Base-by-base conservation (phyloP, 2,797 vertebrate species). In the Melanitta fusca region DNA sequence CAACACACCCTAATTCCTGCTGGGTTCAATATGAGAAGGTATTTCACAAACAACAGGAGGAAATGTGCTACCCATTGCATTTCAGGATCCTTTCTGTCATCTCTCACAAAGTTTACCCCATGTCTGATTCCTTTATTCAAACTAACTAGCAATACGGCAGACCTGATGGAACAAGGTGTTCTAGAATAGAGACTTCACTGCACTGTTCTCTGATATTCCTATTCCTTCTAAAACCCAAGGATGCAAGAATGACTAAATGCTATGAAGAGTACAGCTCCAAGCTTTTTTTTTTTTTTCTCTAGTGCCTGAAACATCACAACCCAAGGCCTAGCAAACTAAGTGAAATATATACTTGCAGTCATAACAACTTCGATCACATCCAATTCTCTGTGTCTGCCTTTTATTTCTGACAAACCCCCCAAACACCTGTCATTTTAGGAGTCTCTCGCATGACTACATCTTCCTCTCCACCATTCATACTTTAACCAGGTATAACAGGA, bases 21-120 rank as follows among this genome's bases (percentile, higher is more conserved):
- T 19, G 11, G 9, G 11, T 56, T 62, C 27, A 36, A 19, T 82
- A 58, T 39, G 16, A 66, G 34, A 61, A 89, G 12, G 19, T 17
- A 74, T 45, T 13, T 71, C 39, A 45, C 15, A 28, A 8, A 4
- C 28, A 91, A 43, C 13, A 73, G 20, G 15, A 91, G 30, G 38
- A 87, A 56, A 17, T 0, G 0, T 38, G 11, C 16, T 24, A 72
- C 36, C 18, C 22, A 36, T 51, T 60, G 70, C 2, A 2, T 1
- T 68, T 43, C 13, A 77, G 8, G 9, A 58, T 62, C 25, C 12
- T 28, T 91, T 80, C 34, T 47, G 53, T 15, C 72, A 74, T 0
- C 16, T 70, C 20, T 62, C 25, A 60, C 30, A 57, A 92, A 85
- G 28, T 10, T 49, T 78, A 14, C 14, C n/a, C 16, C 21, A 14